A percentile compares a stretch with the other conserved stretches of the same genome.
Evolutionary conservation across 1,140 invertebrate species (phyloP).

Genomic region (Drosophila ananassae): DNA sequence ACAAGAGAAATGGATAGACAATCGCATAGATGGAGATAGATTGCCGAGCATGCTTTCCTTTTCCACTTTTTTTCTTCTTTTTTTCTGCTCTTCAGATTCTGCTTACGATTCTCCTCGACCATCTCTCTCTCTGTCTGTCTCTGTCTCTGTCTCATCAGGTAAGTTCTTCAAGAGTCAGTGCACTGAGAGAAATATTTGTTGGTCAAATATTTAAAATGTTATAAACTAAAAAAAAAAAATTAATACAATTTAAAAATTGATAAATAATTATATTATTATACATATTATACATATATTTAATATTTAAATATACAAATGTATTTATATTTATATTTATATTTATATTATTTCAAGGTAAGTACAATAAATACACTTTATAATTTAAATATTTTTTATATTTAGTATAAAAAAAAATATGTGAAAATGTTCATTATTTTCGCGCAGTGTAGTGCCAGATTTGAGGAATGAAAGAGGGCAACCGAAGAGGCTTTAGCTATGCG

Average conservation of each 20-base stretch:
- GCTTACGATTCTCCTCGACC: background rate
- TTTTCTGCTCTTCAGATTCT: background rate
- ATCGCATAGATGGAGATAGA: constrained; percentile 71
- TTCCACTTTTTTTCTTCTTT: no score
- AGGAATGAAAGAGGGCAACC: constrained; percentile 9
- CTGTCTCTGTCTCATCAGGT: background rate
- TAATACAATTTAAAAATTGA: no score
- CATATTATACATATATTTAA: no score
- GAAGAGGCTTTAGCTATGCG: constrained; percentile 47
- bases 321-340: no score
- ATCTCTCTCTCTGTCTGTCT: background rate
- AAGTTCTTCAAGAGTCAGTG: background rate
- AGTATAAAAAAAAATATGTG: no score
- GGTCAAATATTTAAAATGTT: no score
- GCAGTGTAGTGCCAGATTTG: background rate
- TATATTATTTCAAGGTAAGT: no score
- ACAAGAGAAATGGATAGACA: constrained; percentile 60
- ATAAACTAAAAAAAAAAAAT: background rate
- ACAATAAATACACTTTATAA: no score
- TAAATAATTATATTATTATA: no score
- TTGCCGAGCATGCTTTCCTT: constrained; percentile 24
- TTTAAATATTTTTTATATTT: no score
- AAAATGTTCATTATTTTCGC: no score
- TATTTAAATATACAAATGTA: no score
- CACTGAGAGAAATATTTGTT: background rate